Evolutionary conservation across 2,888 invertebrate species (phyloP).

Genomic region (Xylocampa areola): DNA sequence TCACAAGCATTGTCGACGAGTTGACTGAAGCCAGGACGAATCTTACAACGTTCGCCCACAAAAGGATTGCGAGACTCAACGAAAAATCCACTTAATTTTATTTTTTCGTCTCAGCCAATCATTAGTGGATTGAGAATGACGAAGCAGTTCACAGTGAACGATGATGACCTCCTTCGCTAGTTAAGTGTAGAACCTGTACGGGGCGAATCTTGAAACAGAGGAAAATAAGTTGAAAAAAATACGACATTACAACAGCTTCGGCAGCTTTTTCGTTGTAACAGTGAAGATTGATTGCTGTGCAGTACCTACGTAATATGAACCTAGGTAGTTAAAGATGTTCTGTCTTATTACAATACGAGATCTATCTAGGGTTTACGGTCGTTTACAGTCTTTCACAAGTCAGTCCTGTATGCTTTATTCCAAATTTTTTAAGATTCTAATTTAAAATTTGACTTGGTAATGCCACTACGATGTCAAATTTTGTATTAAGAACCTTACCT

Average conservation of each 20-base stretch:
- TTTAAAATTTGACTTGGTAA: too few species aligned
- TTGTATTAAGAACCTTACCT: too few species aligned
- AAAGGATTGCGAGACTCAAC: neutral
- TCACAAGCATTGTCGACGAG: constrained; percentile 7
- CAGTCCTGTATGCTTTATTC: too few species aligned
- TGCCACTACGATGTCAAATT: too few species aligned
- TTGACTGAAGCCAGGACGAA: constrained; percentile 1
- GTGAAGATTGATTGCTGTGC: neutral
- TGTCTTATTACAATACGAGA: too few species aligned
- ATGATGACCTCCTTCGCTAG: neutral
- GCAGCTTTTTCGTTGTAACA: neutral
- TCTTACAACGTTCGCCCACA: constrained; percentile 1
- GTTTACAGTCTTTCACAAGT: too few species aligned
- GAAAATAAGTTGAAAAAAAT: neutral
- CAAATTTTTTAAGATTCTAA: too few species aligned
- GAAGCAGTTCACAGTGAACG: constrained; percentile 11
- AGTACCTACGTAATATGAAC: neutral
- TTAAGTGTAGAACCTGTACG: neutral
- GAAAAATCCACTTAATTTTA: constrained; percentile 4
- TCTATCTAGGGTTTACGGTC: too few species aligned
- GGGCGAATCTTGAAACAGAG: neutral
- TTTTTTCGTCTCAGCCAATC: constrained; percentile 1
- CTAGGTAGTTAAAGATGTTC: too few species aligned
- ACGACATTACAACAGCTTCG: too few species aligned
- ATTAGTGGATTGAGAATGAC: neutral